phyloP scores from a whole-genome alignment of 2,797 vertebrate genomes.

The Glyptemys insculpta region DNA sequence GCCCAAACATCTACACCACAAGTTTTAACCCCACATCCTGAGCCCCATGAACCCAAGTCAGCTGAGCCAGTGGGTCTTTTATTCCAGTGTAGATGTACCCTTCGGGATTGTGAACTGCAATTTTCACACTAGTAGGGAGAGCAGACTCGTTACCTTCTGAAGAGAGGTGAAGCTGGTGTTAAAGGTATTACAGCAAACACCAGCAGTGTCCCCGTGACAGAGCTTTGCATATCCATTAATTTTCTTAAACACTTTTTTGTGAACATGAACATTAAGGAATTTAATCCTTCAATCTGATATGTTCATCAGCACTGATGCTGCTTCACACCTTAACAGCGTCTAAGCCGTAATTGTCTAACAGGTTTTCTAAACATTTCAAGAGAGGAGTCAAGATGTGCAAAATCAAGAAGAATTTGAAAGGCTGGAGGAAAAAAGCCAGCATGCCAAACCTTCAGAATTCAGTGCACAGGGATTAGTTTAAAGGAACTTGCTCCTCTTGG shows the following conservation, averaged over 20 bases:
- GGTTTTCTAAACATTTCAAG: constrained; percentile 7
- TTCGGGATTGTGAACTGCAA: neutral
- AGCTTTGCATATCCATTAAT: neutral
- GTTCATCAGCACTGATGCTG: neutral
- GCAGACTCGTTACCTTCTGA: neutral
- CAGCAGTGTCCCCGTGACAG: neutral
- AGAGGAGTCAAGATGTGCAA: neutral
- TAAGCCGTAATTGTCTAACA: neutral
- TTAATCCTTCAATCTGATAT: neutral
- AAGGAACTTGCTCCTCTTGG: neutral
- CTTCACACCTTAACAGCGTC: neutral
- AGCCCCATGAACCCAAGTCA: neutral
- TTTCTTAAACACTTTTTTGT: neutral
- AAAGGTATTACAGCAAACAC: neutral
- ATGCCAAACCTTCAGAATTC: neutral
- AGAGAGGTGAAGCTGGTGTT: neutral
- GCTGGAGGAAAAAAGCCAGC: neutral
- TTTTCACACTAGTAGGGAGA: neutral
- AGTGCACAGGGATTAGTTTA: neutral
- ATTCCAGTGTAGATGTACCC: neutral
- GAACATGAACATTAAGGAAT: neutral
- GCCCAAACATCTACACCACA: neutral
- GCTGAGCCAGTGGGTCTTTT: neutral
- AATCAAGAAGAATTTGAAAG: constrained; percentile 24
- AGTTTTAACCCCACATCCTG: neutral